A percentile compares a stretch with the other conserved stretches of the same genome.
Evolutionary conservation across 2,113 vertebrate species (phyloP).

Genomic region (Lathamus discolor): DNA sequence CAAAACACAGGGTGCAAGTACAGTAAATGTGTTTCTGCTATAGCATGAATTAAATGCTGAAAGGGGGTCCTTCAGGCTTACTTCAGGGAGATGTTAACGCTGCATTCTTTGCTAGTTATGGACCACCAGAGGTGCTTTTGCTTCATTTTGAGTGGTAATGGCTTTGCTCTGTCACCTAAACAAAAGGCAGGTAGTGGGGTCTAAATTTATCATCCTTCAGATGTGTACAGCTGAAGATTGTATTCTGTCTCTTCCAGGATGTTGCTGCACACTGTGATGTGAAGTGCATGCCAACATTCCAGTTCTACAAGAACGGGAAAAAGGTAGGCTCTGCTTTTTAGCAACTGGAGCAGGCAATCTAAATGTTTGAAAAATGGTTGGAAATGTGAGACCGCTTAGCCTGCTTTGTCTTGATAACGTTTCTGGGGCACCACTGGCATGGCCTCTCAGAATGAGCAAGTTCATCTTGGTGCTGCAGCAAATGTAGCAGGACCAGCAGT

Average conservation of each 20-base stretch:
- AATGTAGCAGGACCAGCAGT: not conserved
- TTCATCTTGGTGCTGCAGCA: not conserved
- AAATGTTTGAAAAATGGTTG: not conserved
- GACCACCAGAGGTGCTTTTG: not conserved
- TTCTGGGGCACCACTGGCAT: not conserved
- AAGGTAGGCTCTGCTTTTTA: constrained; percentile 73
- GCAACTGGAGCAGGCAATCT: not conserved
- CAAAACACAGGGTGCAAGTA: not conserved
- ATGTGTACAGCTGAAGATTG: not conserved
- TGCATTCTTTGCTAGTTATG: not conserved
- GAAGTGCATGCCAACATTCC: constrained; percentile 92
- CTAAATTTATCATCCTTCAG: not conserved
- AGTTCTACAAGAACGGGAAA: constrained; percentile 82
- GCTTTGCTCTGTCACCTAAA: not conserved
- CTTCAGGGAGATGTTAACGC: not conserved
- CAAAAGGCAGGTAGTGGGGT: not conserved
- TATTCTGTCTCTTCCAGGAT: constrained; percentile 77
- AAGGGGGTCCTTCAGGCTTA: not conserved
- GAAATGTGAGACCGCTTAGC: not conserved
- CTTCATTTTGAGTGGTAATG: not conserved
- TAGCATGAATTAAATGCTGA: not conserved
- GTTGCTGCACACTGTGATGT: constrained; percentile 76
- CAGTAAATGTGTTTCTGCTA: not conserved
- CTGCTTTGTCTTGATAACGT: not conserved
- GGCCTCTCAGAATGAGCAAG: not conserved